Conservation (phyloP, 2,888 invertebrate species). For the Incurvaria masculella region DNA sequence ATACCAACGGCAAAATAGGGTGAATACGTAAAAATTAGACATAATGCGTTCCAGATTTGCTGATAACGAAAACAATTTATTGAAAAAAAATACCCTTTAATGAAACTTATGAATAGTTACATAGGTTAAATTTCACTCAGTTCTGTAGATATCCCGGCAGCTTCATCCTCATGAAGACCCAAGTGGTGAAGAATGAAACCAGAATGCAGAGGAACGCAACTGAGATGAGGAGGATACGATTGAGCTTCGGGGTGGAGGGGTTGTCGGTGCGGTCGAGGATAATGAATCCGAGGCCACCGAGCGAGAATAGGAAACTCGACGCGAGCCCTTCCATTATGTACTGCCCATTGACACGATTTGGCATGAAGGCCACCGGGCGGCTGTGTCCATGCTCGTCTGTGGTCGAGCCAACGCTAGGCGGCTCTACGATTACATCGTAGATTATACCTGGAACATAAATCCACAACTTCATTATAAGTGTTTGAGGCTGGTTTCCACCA, state of each 20-base stretch:
- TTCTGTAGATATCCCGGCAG: constrained; percentile 79
- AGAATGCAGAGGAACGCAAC: constrained; percentile 91
- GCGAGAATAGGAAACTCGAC: constrained; percentile 93
- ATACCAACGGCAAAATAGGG: too few relatives aligned
- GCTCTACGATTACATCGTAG: constrained; percentile 98
- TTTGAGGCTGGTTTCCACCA: too few relatives aligned
- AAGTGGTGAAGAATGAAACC: constrained; percentile 93
- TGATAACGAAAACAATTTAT: too few relatives aligned
- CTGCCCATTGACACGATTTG: constrained; percentile 97
- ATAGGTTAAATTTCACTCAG: constrained; percentile 35
- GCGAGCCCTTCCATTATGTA: constrained; percentile 99
- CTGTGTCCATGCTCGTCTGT: constrained; percentile 98
- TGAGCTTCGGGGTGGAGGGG: constrained; percentile 84
- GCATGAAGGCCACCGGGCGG: constrained; percentile 97
- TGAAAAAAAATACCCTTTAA: constrained; percentile 1
- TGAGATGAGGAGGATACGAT: constrained; percentile 82
- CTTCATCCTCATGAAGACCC: constrained; percentile 99
- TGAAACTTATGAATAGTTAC: neutral
- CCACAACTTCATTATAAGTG: too few relatives aligned
- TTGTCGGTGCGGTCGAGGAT: constrained; percentile 93
- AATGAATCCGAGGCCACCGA: constrained; percentile 95
- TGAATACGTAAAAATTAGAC: too few relatives aligned
- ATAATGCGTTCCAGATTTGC: too few relatives aligned
- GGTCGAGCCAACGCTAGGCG: constrained; percentile 96
- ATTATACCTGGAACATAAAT: constrained; percentile 77